Evolutionary conservation across 2,888 invertebrate genomes (phyloP), one percentile per base, ranked within the genome.

Genomic region (Protodeltote pygarga): DNA sequence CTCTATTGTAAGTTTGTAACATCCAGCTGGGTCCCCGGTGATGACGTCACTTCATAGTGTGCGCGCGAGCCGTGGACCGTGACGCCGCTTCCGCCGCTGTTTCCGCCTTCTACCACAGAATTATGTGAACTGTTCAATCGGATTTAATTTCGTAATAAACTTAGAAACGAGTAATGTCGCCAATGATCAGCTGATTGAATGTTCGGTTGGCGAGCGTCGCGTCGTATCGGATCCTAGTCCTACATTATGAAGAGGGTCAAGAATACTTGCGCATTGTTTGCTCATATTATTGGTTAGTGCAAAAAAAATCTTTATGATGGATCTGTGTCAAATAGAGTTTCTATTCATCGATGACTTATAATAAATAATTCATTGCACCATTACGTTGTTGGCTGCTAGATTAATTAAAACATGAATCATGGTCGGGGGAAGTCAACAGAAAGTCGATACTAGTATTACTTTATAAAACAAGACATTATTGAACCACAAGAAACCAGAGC

Each of bases 41-140:
- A 54, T 85, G 86, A 85, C 87, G 89, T 89, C 87, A 88, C 79
- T 72, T 76, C 75, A 79, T 77, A 80, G 76, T 69, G 77, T 71
- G 76, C 84, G 82, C 81, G 76, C 71, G 82, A 77, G 72, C 79
- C 71, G 67, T 77, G 77, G 84, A 87, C 87, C 89, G 74, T 88
- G 87, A 88, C 88, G 82, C 82, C 79, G 85, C 79, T 90, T 91
- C 91, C 91, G 90, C 76, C 72, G 79, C 65, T 72, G 77, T 82
- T 90, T 92, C 91, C 91, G 90, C 85, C 89, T 84, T 84, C 86
- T 76, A 82, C 82, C 77, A 75, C 82, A 75, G 80, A 75, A 84
- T 82, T 83, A 83, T 87, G 80, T 85, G 83, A 82, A 79, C 83
- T 79, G 80, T 80, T 83, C 71, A 83, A 82, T 83, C 72, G 73